Base-by-base conservation (phyloP, 2,113 vertebrate species). In the Bufo gargarizans region DNA sequence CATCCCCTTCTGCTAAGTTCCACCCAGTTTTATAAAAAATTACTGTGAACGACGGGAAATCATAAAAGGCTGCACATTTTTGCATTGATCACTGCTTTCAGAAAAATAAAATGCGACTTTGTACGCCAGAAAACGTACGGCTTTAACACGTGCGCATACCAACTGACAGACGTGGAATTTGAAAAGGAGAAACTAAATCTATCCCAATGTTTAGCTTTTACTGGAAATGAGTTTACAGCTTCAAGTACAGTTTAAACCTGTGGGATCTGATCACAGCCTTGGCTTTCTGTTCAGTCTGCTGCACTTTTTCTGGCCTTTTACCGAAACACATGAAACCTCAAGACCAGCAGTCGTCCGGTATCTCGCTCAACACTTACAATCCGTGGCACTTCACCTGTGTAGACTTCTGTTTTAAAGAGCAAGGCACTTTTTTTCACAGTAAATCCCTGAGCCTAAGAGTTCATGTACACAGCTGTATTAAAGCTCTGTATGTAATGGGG, bases 261-360 rank as follows among this genome's bases (percentile, higher is more conserved):
- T 13, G 71, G 10, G 47, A 86, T 55, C 33, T 81, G 82, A 82
- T 84, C 89, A 22, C 65, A 53, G 78, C 91, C 86, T 91, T 93
- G 88, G 91, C 80, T 90, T 84, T 58, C 85, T 93, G 92, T 93
- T 91, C 91, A 91, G 89, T 91, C 92, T 93, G 90, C 82, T 92
- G 89, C 90, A 89, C 90, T 91, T 76, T 85, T 78, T 88, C 89
- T 77, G 89, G 83, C 90, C 92, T 92, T 93, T 93, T 91, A 77
- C 85, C 22, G 50, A 71, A 69, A 69, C 63, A 65, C 49, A 67
- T 84, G 90, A 88, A 92, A 90, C 89, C 87, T 89, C 89, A 89
- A 85, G 9, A 59, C 59, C 53, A 85, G 11, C 83, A 85, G 55
- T 19, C 22, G n/a, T 33, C 13, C 63, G 17, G 83, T 22, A 85